Evolutionary conservation across 2,113 vertebrate species (phyloP).

Genomic region (Lonchura striata): DNA sequence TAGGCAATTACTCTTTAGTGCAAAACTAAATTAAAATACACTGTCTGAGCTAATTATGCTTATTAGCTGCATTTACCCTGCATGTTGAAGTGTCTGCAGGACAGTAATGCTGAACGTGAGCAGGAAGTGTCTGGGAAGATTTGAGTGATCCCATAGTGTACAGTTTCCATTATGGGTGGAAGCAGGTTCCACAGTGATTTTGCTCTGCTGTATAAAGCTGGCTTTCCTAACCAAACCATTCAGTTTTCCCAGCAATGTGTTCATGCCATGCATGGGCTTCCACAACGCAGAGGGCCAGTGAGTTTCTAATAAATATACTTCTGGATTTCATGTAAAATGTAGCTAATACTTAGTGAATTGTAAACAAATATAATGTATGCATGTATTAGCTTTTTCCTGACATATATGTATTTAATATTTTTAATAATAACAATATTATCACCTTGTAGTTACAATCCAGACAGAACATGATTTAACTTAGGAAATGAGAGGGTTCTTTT

Average conservation of each 20-base stretch:
- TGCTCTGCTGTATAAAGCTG: constrained; percentile 8
- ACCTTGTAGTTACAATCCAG: neutral
- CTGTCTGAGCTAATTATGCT: constrained; percentile 66
- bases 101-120: constrained; percentile 1
- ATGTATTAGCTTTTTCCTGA: constrained; percentile 12
- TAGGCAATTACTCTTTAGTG: constrained; percentile 58
- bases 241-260: neutral
- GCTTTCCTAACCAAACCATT: constrained; percentile 52
- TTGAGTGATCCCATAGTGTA: neutral
- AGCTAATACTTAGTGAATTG: constrained; percentile 18
- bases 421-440: neutral
- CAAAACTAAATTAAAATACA: constrained; percentile 57
- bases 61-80: constrained; percentile 67
- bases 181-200: neutral
- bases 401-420: neutral
- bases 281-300: neutral
- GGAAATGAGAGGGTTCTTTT: neutral
- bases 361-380: constrained; percentile 13
- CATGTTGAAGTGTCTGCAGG: constrained; percentile 70
- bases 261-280: constrained; percentile 35
- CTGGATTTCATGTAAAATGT: constrained; percentile 6
- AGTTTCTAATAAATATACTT: constrained; percentile 2
- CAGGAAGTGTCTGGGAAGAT: neutral
- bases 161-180: neutral
- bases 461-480: neutral